Conservation (phyloP, 2,113 vertebrate genomes). For the Ctenomys sociabilis region DNA sequence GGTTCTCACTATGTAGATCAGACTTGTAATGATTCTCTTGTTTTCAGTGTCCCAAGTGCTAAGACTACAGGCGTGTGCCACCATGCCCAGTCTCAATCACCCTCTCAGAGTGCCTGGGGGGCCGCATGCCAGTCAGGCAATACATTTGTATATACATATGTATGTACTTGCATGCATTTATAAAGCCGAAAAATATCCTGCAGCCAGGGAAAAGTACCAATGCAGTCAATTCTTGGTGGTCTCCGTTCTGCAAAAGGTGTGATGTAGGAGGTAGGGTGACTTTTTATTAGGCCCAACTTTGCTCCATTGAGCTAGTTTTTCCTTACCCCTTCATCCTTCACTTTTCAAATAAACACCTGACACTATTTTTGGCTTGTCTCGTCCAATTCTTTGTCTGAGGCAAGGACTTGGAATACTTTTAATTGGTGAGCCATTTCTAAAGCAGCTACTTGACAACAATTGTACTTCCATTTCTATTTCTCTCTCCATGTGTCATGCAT, state of each 20-base stretch:
- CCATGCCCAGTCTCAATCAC: too few species aligned
- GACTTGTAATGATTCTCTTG: too few species aligned
- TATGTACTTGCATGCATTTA: neutral
- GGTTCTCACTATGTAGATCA: too few species aligned
- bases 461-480: neutral
- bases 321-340: neutral
- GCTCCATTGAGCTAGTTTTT: neutral
- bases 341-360: neutral
- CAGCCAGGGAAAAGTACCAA: neutral
- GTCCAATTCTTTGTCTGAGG: neutral
- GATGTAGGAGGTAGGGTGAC: neutral
- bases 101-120: too few species aligned
- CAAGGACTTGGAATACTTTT: neutral
- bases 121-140: too few species aligned
- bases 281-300: neutral
- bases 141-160: neutral
- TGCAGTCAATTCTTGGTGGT: conserved; percentile 4
- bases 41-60: too few species aligned
- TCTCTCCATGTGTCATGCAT: neutral
- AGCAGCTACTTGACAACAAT: neutral
- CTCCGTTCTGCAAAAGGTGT: neutral
- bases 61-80: too few species aligned
- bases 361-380: neutral
- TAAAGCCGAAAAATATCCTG: neutral
- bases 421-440: neutral